Base-by-base conservation (phyloP, 2,888 invertebrate species). In the Heterodera filipjevi region DNA sequence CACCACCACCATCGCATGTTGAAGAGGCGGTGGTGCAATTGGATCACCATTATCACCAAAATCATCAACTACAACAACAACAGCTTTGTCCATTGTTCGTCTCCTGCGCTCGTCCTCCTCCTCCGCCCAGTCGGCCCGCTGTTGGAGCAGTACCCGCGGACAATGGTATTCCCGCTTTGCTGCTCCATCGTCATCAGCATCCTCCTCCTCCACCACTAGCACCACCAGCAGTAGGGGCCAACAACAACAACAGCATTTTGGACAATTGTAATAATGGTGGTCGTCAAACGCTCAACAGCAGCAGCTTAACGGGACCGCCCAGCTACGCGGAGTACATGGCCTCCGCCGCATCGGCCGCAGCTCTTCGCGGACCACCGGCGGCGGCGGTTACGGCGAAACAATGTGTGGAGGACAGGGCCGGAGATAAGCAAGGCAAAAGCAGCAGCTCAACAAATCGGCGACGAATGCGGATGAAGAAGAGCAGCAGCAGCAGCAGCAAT, bases 291-390 rank as follows among this genome's bases (percentile, higher is more conserved):
- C 33, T 33, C 35, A 19, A 33, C 32, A 19, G 14, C 33, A 19
- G 33, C 49, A 14, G 16, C 49, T 12, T 35, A 5, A 1, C 19
- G 68, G 33, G 33, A 22, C 68, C 33, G 19, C 68, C 68, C 35
- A 35, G 33, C 33, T 68, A 68, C 33, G 68, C 68, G 33, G 68
- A 68, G 33, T 68, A 68, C 33, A 33, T 68, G 68, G 68, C 19
- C 19, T 16, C 16, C 22, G 35, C 33, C 3, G 19, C 49, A 49
- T 0, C 49, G 49, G 14, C 19, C 16, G 49, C 49, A 14, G 16
- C 10, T 14, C 49, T 16, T 14, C 49, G 49, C 16, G 19, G 49
- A 3, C 14, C 49, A 49, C 49, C 49, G 19, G 12, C 0, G 49
- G 0, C 49, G 16, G 35, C 33, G 12, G 22, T n/a, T n/a, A n/a